Percentiles rank a stretch among this genome's conserved stretches.
Conservation (phyloP, 2,113 vertebrate species). For the Apteryx owenii region DNA sequence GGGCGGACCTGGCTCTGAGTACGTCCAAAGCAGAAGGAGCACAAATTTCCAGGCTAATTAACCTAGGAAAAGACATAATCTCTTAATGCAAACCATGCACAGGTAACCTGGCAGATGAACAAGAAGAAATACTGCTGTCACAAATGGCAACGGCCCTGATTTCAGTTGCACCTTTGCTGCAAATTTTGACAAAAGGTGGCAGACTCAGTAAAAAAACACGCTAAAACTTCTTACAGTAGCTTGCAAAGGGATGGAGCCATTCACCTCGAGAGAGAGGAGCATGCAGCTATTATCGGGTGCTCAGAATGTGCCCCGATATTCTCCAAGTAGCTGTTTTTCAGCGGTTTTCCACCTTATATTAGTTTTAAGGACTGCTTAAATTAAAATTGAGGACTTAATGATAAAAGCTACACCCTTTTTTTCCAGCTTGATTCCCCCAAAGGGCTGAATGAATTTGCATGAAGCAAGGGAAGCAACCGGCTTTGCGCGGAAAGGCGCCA, state of each 20-base stretch:
- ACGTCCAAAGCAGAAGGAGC: neutral
- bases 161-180: neutral
- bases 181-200: neutral
- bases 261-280: neutral
- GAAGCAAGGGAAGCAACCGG: neutral
- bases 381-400: neutral
- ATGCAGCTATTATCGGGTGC: neutral
- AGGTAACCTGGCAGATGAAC: neutral
- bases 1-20: accelerated
- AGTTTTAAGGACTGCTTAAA: neutral
- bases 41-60: neutral
- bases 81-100: neutral
- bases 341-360: neutral
- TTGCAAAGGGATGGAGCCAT: neutral
- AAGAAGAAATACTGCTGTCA: neutral
- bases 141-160: neutral
- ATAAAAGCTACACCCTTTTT: neutral
- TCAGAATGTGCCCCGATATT: neutral
- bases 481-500: neutral
- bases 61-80: neutral
- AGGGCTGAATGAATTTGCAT: neutral
- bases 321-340: neutral
- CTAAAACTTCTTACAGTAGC: neutral
- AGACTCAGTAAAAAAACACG: accelerated
- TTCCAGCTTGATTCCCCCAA: too few relatives aligned